Percentiles rank a stretch among this genome's conserved stretches.
These are phyloP conservation scores for Aelia acuminata DNA, from an alignment of 2,888 invertebrate species.

Conservation along the genomic window DNA sequence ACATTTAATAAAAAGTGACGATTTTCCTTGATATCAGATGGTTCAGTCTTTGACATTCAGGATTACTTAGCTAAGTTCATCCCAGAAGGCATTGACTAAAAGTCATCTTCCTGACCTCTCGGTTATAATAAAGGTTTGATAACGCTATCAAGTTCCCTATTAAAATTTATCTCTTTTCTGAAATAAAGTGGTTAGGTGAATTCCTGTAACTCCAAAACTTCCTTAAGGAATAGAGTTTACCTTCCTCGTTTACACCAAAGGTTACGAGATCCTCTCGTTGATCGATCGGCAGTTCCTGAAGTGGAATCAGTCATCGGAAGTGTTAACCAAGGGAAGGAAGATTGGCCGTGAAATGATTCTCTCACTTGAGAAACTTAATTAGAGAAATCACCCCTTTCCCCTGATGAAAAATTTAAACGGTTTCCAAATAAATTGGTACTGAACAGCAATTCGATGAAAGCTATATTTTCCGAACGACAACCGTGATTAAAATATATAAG, in stretches of 20 bases:
- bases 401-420: neutral
- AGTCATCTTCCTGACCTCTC: neutral
- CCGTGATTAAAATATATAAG: neutral
- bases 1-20: no score
- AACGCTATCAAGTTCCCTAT: neutral
- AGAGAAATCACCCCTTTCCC: neutral
- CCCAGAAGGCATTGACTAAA: neutral
- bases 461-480: neutral
- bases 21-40: no score
- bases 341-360: neutral
- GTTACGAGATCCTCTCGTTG: no score
- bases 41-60: neutral
- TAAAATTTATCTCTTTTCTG: neutral
- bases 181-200: neutral
- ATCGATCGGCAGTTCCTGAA: neutral
- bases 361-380: conserved; percentile 11
- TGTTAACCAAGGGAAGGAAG: neutral
- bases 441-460: no score
- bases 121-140: neutral
- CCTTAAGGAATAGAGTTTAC: neutral
- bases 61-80: neutral
- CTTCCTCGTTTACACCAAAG: neutral
- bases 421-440: neutral
- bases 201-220: neutral
- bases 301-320: neutral